These are phyloP conservation scores for Alviniconcha marisindica DNA, from an alignment of 1,140 invertebrate genomes.

Conservation along the genomic window DNA sequence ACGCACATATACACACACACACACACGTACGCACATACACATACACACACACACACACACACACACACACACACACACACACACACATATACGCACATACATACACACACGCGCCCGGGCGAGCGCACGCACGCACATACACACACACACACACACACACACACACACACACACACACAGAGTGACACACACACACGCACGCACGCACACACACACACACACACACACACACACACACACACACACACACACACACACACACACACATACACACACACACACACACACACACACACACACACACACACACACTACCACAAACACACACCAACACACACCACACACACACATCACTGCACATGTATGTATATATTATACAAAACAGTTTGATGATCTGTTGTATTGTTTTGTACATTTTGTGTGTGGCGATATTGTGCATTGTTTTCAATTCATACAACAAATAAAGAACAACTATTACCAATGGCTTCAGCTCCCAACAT, in stretches of 20 bases:
- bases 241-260: constrained; percentile 1
- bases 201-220: not conserved
- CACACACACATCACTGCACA: too few species aligned
- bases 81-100: not conserved
- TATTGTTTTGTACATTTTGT: too few species aligned
- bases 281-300: constrained; percentile 18
- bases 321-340: too few species aligned
- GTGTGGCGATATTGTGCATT: too few species aligned
- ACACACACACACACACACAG: constrained; percentile 15
- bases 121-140: not conserved
- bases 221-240: not conserved
- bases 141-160: not conserved
- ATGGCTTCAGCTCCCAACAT: too few species aligned
- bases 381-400: too few species aligned
- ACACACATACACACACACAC: not conserved
- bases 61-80: not conserved
- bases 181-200: not conserved
- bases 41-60: not conserved
- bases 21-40: constrained; percentile 4
- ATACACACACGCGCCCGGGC: not conserved
- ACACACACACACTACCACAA: too few species aligned
- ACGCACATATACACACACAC: not conserved
- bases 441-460: too few species aligned
- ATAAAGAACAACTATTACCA: too few species aligned
- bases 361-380: too few species aligned